phyloP scores from a whole-genome alignment of 2,113 vertebrate genomes.

The Pelecanoides urinatrix region DNA sequence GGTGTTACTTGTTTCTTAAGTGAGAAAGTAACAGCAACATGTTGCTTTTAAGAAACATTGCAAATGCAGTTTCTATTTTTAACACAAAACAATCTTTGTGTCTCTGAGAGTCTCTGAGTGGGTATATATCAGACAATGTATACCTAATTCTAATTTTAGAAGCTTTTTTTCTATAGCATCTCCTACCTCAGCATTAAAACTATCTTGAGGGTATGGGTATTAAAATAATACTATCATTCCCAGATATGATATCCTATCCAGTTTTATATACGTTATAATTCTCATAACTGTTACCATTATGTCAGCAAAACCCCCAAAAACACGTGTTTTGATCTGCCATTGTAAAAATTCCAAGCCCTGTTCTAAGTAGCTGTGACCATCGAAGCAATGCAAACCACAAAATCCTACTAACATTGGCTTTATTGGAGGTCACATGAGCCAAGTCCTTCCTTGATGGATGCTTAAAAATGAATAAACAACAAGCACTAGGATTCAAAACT shows the following conservation, averaged over 20 bases:
- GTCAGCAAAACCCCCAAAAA: background rate
- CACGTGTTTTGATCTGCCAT: background rate
- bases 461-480: background rate
- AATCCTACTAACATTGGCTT: background rate
- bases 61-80: background rate
- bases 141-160: background rate
- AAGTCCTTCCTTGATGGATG: background rate
- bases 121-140: background rate
- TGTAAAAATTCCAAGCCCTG: background rate
- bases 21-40: background rate
- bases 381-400: background rate
- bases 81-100: background rate
- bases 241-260: background rate
- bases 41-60: background rate
- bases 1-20: background rate
- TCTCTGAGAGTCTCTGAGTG: background rate
- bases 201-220: background rate
- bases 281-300: background rate
- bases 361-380: background rate
- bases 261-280: background rate
- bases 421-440: background rate
- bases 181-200: background rate
- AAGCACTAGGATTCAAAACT: background rate
- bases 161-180: background rate
- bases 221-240: background rate